A percentile compares a stretch with the other conserved stretches of the same genome.
phyloP scores from a whole-genome alignment of 2,888 invertebrate genomes.

The Acanthosepion lycidas region DNA sequence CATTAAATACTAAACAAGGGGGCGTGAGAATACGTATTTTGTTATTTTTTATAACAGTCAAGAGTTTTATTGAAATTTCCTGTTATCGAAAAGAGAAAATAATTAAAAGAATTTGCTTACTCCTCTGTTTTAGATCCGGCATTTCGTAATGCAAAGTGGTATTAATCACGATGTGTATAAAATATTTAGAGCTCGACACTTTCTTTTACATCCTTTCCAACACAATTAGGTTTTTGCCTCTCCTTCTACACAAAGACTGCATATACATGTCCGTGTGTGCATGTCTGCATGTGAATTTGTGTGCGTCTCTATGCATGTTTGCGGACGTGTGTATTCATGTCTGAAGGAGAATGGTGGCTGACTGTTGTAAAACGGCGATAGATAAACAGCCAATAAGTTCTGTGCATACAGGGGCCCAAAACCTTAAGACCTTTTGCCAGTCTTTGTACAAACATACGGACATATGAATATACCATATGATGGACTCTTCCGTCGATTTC shows the following conservation, averaged over 20 bases:
- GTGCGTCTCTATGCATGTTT: too few species aligned
- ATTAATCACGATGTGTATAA: neutral
- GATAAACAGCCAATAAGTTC: too few species aligned
- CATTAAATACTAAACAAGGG: neutral
- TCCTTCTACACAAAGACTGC: neutral
- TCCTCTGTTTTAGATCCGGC: neutral
- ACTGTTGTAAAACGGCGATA: too few species aligned
- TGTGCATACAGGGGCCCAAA: too few species aligned
- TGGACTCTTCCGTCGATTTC: too few species aligned
- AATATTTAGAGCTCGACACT: neutral
- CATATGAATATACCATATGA: too few species aligned
- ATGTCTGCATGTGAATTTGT: too few species aligned
- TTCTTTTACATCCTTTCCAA: neutral
- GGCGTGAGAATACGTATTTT: neutral
- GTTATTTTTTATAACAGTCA: neutral
- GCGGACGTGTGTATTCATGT: too few species aligned
- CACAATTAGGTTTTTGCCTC: neutral
- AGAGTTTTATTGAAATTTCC: slow-evolving; percentile 4
- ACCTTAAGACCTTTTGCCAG: too few species aligned
- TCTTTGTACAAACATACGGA: too few species aligned
- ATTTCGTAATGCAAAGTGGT: neutral
- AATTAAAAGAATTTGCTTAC: neutral
- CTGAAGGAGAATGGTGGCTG: too few species aligned
- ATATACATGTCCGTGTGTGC: too few species aligned
- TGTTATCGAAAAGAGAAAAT: neutral